Conservation (phyloP, 2,113 vertebrate species). For the Leuciscus idus region DNA sequence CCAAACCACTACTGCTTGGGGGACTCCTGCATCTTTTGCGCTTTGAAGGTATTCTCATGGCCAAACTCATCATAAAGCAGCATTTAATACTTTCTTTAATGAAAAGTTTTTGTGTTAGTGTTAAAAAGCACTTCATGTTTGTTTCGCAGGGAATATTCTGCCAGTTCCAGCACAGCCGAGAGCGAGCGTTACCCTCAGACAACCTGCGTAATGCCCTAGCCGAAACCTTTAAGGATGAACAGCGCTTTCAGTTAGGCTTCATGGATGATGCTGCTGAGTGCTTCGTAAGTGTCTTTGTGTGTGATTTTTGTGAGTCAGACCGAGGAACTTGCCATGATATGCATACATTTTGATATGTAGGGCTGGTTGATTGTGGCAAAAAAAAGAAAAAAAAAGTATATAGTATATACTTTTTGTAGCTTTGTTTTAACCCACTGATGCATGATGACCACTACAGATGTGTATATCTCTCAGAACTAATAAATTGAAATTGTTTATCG, state of each 20-base stretch:
- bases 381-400: too few species aligned
- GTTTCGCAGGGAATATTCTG: conserved; percentile 87
- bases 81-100: neutral
- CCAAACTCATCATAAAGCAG: neutral
- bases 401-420: too few species aligned
- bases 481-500: too few species aligned
- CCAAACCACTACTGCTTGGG: conserved; percentile 92
- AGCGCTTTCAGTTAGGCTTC: conserved; percentile 95
- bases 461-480: too few species aligned
- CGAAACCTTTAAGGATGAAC: conserved; percentile 96
- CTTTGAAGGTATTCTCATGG: conserved; percentile 86
- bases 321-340: neutral
- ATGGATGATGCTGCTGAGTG: conserved; percentile 99
- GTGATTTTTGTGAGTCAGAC: conserved; percentile 13
- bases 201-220: conserved; percentile 92
- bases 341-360: neutral
- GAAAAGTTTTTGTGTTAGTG: neutral
- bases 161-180: conserved; percentile 93
- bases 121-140: neutral
- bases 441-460: too few species aligned
- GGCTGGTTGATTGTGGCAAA: too few species aligned
- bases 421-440: too few species aligned
- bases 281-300: conserved; percentile 84
- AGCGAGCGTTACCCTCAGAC: conserved; percentile 94
- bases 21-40: conserved; percentile 97